Percentiles rank a stretch among this genome's conserved stretches.
Conservation (phyloP, 2,797 vertebrate genomes). For the Microhierax caerulescens region DNA sequence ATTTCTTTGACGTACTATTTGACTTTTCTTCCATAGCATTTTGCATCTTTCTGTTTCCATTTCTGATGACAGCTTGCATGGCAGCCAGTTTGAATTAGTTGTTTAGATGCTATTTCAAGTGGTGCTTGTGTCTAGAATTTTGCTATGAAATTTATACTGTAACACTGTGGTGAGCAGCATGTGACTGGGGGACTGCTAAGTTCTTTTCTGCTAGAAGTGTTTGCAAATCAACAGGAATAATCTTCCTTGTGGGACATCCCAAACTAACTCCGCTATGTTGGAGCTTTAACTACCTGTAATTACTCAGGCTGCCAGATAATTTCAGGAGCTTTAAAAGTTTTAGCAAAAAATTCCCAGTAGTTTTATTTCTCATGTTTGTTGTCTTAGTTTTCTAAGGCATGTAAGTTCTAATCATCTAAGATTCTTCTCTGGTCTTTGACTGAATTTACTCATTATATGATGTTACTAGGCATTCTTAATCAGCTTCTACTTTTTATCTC, state of each 20-base stretch:
- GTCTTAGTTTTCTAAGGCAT: not conserved
- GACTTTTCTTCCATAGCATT: not conserved
- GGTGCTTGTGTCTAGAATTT: not conserved
- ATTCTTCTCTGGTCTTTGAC: not conserved
- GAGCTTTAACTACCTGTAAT: not conserved
- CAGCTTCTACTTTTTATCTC: not conserved
- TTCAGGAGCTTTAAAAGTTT: not conserved
- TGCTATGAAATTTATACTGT: not conserved
- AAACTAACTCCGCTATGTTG: not conserved
- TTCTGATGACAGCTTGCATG: not conserved
- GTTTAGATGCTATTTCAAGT: not conserved
- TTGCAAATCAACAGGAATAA: not conserved
- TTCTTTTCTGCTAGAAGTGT: not conserved
- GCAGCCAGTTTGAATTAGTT: not conserved
- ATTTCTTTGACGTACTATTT: not conserved
- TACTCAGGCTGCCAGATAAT: not conserved
- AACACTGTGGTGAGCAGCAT: not conserved
- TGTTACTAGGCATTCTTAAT: not conserved
- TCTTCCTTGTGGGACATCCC: not conserved
- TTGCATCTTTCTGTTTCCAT: not conserved
- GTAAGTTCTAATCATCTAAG: not conserved
- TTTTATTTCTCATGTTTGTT: not conserved
- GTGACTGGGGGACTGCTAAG: not conserved
- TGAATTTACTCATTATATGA: not conserved
- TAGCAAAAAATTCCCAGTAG: not conserved